These are phyloP conservation scores for Hiodon alosoides DNA, from an alignment of 2,113 vertebrate genomes.

Conservation along the genomic window DNA sequence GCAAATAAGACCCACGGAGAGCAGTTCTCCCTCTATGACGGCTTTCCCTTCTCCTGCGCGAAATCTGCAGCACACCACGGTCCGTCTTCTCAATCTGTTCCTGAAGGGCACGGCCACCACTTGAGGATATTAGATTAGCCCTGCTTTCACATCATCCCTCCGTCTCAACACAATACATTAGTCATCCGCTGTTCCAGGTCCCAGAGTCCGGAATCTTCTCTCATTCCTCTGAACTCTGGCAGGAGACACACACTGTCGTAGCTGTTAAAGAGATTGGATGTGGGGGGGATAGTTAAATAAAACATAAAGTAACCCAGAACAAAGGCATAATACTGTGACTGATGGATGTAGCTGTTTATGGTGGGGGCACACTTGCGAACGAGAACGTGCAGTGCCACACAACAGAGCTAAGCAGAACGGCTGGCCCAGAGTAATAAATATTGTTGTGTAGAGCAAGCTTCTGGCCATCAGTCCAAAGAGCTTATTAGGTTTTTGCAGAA, in stretches of 20 bases:
- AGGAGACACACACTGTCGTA: background rate
- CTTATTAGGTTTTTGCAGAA: background rate
- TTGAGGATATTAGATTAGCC: conserved; percentile 21
- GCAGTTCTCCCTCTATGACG: background rate
- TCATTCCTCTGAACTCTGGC: background rate
- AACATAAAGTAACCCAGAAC: background rate
- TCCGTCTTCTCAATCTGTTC: background rate
- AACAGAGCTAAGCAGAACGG: too few relatives aligned
- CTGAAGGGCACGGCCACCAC: background rate
- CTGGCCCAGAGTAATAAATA: too few relatives aligned
- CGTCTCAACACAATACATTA: conserved; percentile 23
- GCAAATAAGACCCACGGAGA: background rate
- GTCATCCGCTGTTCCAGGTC: conserved; percentile 30
- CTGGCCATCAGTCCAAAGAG: too few relatives aligned
- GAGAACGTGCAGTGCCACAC: too few relatives aligned
- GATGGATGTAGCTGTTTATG: too few relatives aligned
- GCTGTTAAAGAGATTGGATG: background rate
- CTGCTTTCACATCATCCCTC: background rate
- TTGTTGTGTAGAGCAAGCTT: too few relatives aligned
- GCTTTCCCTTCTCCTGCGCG: background rate
- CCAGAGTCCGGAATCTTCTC: background rate
- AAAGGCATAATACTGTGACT: background rate
- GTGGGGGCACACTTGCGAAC: too few relatives aligned
- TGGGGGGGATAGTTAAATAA: background rate
- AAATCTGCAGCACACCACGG: background rate